These are phyloP conservation scores for Apogon talboti DNA, from an alignment of 2,797 vertebrate species.

Conservation along the genomic window DNA sequence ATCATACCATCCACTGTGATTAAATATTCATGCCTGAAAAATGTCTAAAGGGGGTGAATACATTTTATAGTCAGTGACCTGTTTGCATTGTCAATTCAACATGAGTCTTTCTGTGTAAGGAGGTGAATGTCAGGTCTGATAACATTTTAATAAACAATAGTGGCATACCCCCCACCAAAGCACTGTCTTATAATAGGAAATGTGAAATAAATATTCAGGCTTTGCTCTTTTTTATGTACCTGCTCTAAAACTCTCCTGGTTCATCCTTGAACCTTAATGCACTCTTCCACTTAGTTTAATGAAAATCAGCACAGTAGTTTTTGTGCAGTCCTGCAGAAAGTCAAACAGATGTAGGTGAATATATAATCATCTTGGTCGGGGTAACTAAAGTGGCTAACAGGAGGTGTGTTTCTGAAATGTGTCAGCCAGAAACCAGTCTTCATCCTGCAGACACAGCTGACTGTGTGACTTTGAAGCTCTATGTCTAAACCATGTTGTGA, in stretches of 20 bases:
- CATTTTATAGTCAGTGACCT: background rate
- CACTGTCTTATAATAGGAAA: too few relatives aligned
- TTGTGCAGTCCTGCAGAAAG: too few relatives aligned
- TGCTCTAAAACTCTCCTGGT: too few relatives aligned
- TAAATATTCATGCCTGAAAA: constrained; percentile 8
- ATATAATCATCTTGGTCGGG: too few relatives aligned
- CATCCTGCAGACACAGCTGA: background rate
- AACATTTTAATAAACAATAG: too few relatives aligned
- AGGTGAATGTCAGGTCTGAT: background rate
- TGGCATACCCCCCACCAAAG: too few relatives aligned
- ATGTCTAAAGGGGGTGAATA: background rate
- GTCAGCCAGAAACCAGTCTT: constrained; percentile 25
- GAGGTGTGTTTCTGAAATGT: constrained; percentile 12
- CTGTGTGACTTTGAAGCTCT: constrained; percentile 26
- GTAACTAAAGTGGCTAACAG: constrained; percentile 10
- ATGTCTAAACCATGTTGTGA: background rate
- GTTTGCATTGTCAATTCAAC: background rate
- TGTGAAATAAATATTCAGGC: background rate
- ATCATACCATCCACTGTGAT: constrained; percentile 11
- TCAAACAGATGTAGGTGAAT: background rate
- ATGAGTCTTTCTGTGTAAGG: background rate
- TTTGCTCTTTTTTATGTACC: background rate
- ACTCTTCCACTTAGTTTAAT: too few relatives aligned
- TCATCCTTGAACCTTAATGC: too few relatives aligned
- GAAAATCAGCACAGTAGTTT: too few relatives aligned